Conservation (phyloP, 2,113 vertebrate genomes). For the Python bivittatus region DNA sequence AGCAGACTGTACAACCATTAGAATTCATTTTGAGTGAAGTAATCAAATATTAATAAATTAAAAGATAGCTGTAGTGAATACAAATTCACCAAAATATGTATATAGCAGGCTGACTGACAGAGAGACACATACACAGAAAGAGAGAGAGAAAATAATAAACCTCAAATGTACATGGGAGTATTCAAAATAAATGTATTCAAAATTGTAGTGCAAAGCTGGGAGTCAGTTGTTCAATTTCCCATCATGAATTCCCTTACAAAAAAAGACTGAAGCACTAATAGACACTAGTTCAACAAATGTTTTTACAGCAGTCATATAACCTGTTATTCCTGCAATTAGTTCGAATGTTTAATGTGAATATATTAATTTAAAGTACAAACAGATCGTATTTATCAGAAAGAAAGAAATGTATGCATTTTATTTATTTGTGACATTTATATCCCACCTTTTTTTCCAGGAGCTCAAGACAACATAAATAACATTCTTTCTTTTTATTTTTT, state of each 20-base stretch:
- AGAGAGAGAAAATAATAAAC: background rate
- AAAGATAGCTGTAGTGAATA: too few species aligned
- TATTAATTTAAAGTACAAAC: constrained; percentile 12
- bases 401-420: too few species aligned
- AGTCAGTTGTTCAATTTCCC: background rate
- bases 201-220: background rate
- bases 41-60: too few species aligned
- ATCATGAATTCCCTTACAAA: constrained; percentile 18
- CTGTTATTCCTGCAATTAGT: constrained; percentile 4
- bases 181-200: background rate
- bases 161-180: background rate
- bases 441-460: too few species aligned
- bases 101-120: too few species aligned
- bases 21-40: too few species aligned
- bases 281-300: constrained; percentile 7
- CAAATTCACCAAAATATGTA: too few species aligned
- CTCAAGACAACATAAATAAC: too few species aligned
- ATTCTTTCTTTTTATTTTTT: background rate
- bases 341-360: constrained; percentile 23
- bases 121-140: background rate
- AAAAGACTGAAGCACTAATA: background rate
- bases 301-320: constrained; percentile 19
- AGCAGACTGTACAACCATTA: background rate
- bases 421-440: too few species aligned
- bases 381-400: too few species aligned